Percentiles rank a stretch among this genome's conserved stretches.
Conservation (phyloP, 92 coral and sea anemone genomes). For the Metridium senile region DNA sequence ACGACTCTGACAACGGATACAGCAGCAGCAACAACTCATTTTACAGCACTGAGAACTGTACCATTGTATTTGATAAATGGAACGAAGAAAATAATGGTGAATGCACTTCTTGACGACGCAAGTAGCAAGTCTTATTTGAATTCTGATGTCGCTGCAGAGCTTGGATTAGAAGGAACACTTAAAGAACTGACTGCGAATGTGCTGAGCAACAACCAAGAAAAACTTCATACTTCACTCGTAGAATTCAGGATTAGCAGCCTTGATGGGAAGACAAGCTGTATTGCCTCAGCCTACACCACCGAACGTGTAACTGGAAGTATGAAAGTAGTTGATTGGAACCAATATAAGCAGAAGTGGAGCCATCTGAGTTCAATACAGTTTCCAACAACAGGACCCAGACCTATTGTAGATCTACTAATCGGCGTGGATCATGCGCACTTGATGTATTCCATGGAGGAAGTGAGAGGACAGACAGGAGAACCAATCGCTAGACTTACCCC, state of each 20-base stretch:
- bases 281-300: slow-evolving; percentile 43
- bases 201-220: slow-evolving; percentile 42
- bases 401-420: slow-evolving; percentile 52
- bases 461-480: slow-evolving; percentile 45
- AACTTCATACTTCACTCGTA: slow-evolving; percentile 31
- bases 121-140: too few relatives aligned
- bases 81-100: background rate
- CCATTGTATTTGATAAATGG: slow-evolving; percentile 26
- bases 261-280: too few relatives aligned
- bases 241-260: slow-evolving; percentile 30
- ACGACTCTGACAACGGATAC: slow-evolving; percentile 12
- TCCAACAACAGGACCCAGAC: slow-evolving; percentile 40
- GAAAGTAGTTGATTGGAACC: slow-evolving; percentile 53
- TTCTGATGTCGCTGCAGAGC: slow-evolving; percentile 22
- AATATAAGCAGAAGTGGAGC: slow-evolving; percentile 28
- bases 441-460: slow-evolving; percentile 40
- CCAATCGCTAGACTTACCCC: slow-evolving; percentile 61
- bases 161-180: slow-evolving; percentile 40
- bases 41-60: too few relatives aligned
- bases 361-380: slow-evolving; percentile 42
- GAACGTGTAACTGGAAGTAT: slow-evolving; percentile 63
- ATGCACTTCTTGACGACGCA: too few relatives aligned
- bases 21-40: too few relatives aligned
- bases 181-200: slow-evolving; percentile 40
- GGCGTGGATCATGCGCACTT: slow-evolving; percentile 53